Base-by-base conservation (phyloP, 2,888 invertebrate genomes). In the Hemaris fuciformis region DNA sequence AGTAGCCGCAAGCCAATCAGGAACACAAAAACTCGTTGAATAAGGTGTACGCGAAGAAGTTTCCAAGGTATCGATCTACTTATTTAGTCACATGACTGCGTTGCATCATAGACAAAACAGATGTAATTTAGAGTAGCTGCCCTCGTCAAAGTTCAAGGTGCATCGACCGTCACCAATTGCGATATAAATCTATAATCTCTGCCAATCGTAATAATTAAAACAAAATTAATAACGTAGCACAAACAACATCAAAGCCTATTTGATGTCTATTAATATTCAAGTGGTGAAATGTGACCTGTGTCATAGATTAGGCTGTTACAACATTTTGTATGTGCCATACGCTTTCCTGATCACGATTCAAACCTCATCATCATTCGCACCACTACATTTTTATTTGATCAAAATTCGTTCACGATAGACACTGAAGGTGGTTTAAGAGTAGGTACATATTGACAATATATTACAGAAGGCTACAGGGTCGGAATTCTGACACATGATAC, bases 111-210 rank as follows among this genome's bases (percentile, higher is more conserved):
- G 7, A 25, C 27, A 53, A 53, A 53, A 27, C 20, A n/a, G 5
- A 27, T 7, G n/a, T 27, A 48, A 25, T 27, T 46, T 25, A 25
- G 48, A 68, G 66, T 70, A 66, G 66, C 66, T 69, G 72, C 72
- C 74, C 63, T 70, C 62, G 62, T 62, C 66, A 70, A 80, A 76
- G 79, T 80, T 86, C 84, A 84, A 85, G 81, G 82, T 65, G 73
- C 71, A 75, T 64, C 67, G 66, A 74, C 65, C 70, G 62, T 68
- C 61, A 62, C 64, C 60, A 66, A 64, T 69, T 41, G 41, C 46
- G 60, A 66, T 43, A 43, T 27, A 43, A 31, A 43, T n/a, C 31
- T 8, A 57, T 42, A 31, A 57, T 61, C 22, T 31, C 23, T 31
- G 10, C 31, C 22, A 41, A 43, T 43, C 6, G 13, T 41, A 38